A percentile compares a stretch with the other conserved stretches of the same genome.
These are phyloP conservation scores for Microchirus variegatus DNA, from an alignment of 2,797 vertebrate species.

Conservation along the genomic window DNA sequence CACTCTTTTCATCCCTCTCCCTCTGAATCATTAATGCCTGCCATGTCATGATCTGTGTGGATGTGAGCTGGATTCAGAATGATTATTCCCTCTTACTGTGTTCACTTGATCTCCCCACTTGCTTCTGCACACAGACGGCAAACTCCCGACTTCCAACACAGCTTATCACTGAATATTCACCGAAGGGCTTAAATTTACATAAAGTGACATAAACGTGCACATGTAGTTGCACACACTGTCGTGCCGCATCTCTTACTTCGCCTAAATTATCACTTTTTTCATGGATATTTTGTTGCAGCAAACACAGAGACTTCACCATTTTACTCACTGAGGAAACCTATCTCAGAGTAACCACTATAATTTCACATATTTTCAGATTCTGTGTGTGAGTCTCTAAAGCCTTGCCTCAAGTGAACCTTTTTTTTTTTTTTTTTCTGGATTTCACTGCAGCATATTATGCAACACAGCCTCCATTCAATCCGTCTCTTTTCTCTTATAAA, in stretches of 20 bases:
- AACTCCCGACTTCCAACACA: conserved; percentile 51
- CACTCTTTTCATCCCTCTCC: conserved; percentile 55
- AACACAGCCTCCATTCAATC: conserved; percentile 40
- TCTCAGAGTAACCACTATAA: conserved; percentile 21
- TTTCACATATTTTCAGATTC: conserved; percentile 8
- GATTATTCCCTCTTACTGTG: conserved; percentile 65
- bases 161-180: conserved; percentile 64
- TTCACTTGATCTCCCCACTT: conserved; percentile 74
- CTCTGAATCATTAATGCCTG: conserved; percentile 75
- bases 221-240: conserved; percentile 20
- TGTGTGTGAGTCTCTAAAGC: conserved; percentile 7
- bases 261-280: conserved; percentile 19
- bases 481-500: conserved; percentile 1
- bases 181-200: conserved; percentile 61
- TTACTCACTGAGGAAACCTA: conserved; percentile 9
- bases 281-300: conserved; percentile 31
- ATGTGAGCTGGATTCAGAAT: conserved; percentile 73
- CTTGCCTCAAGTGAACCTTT: conserved; percentile 36
- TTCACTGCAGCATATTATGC: conserved; percentile 51
- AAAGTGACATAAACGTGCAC: conserved; percentile 48
- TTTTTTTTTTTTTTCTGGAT: conserved; percentile 27
- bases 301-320: conserved; percentile 1
- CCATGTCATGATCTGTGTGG: conserved; percentile 76
- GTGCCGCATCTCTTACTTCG: neutral
- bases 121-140: conserved; percentile 55